Conservation (phyloP, 2,113 vertebrate species). For the Sporophila hypoxantha region DNA sequence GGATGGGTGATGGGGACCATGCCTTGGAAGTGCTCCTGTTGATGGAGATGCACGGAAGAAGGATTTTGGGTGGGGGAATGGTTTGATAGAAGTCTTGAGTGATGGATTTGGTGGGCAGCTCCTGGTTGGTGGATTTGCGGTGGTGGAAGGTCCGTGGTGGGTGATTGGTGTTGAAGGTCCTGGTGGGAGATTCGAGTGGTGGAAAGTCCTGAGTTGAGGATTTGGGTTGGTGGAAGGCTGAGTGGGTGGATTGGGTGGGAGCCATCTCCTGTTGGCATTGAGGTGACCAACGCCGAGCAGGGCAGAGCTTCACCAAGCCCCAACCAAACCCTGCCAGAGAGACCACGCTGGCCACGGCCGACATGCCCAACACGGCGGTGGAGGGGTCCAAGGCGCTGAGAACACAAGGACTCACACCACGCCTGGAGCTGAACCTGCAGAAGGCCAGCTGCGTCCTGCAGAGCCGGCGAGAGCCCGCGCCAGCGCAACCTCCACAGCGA, state of each 20-base stretch:
- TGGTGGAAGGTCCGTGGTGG: too few relatives aligned
- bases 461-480: conserved; percentile 83
- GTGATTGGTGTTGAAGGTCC: too few relatives aligned
- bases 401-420: conserved; percentile 87
- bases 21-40: too few relatives aligned
- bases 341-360: conserved; percentile 71
- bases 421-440: conserved; percentile 88
- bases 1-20: too few relatives aligned
- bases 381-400: conserved; percentile 80
- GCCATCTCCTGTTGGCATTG: accelerated
- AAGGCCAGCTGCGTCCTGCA: conserved; percentile 80
- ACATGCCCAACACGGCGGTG: conserved; percentile 81
- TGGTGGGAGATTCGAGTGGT: too few relatives aligned
- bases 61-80: too few relatives aligned
- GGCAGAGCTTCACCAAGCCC: accelerated
- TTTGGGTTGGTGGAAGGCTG: too few relatives aligned
- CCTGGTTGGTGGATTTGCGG: too few relatives aligned
- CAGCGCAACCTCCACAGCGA: conserved; percentile 82
- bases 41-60: too few relatives aligned
- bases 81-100: too few relatives aligned
- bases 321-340: conserved; percentile 67
- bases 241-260: not conserved
- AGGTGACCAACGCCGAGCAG: not conserved
- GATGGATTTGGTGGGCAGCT: too few relatives aligned
- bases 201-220: too few relatives aligned